A percentile compares a stretch with the other conserved stretches of the same genome.
Evolutionary conservation across 92 coral and sea anemone species (phyloP).

Genomic region (Plumapathes pennacea): DNA sequence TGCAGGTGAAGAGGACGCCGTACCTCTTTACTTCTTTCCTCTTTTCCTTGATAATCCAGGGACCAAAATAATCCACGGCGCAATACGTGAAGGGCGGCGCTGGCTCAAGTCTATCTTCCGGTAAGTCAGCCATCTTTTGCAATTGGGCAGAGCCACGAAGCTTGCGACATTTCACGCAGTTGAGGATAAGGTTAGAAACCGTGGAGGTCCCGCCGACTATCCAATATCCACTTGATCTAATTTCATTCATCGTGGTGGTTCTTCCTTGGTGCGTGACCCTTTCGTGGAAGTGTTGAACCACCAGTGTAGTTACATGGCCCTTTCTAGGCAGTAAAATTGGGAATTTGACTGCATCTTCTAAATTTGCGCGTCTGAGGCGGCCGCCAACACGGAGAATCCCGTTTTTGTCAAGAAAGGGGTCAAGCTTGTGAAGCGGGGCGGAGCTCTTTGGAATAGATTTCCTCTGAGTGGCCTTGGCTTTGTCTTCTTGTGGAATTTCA

Average conservation of each 20-base stretch:
- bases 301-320: slow-evolving; percentile 17
- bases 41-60: slow-evolving; percentile 1
- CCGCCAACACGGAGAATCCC: slow-evolving; percentile 46
- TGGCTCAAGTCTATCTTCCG: slow-evolving; percentile 11
- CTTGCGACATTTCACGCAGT: slow-evolving; percentile 10
- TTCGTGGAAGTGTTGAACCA: slow-evolving; percentile 32
- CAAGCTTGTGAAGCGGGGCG: slow-evolving; percentile 14
- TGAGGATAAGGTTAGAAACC: slow-evolving; percentile 1
- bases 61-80: neutral
- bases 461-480: neutral
- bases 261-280: neutral
- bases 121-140: slow-evolving; percentile 12
- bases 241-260: slow-evolving; percentile 1
- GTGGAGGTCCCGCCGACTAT: slow-evolving; percentile 10
- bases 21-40: slow-evolving; percentile 5
- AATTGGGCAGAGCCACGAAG: slow-evolving; percentile 6
- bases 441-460: neutral
- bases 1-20: slow-evolving; percentile 5
- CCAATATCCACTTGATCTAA: slow-evolving; percentile 5
- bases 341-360: slow-evolving; percentile 6
- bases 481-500: neutral
- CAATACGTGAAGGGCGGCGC: slow-evolving; percentile 13
- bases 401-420: slow-evolving; percentile 18
- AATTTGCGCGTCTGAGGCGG: slow-evolving; percentile 14
- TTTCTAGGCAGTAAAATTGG: slow-evolving; percentile 18